phyloP scores from a whole-genome alignment of 1,140 invertebrate species.

The Heliconius nattereri region DNA sequence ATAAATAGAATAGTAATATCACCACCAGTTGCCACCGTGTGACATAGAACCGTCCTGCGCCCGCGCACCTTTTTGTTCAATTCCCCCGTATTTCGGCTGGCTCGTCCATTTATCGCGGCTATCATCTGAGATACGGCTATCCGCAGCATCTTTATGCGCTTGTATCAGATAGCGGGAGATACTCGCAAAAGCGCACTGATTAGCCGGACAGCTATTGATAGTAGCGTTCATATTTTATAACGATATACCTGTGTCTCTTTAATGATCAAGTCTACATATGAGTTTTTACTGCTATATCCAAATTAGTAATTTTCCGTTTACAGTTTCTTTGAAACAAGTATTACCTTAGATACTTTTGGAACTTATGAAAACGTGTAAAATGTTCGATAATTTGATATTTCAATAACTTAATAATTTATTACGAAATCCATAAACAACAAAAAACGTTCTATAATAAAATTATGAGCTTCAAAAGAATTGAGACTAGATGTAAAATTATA shows the following conservation, averaged over 20 bases:
- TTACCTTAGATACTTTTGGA: background rate
- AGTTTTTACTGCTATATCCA: background rate
- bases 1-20: background rate
- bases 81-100: constrained; percentile 75
- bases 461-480: no score
- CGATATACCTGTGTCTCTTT: constrained; percentile 52
- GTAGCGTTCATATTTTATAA: constrained; percentile 56
- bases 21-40: background rate
- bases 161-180: constrained; percentile 70
- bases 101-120: constrained; percentile 70
- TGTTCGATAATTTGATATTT: no score
- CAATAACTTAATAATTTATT: no score
- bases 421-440: no score
- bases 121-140: constrained; percentile 75
- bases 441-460: no score
- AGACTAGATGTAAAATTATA: no score
- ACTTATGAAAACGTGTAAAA: background rate
- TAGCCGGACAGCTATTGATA: constrained; percentile 68
- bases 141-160: constrained; percentile 67
- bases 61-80: constrained; percentile 69
- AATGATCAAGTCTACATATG: constrained; percentile 32
- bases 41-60: constrained; percentile 50
- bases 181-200: constrained; percentile 63
- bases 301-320: background rate
- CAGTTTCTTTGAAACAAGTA: background rate